Evolutionary conservation across 1,140 invertebrate species (phyloP).

Genomic region (Rhagoletis pomonella): DNA sequence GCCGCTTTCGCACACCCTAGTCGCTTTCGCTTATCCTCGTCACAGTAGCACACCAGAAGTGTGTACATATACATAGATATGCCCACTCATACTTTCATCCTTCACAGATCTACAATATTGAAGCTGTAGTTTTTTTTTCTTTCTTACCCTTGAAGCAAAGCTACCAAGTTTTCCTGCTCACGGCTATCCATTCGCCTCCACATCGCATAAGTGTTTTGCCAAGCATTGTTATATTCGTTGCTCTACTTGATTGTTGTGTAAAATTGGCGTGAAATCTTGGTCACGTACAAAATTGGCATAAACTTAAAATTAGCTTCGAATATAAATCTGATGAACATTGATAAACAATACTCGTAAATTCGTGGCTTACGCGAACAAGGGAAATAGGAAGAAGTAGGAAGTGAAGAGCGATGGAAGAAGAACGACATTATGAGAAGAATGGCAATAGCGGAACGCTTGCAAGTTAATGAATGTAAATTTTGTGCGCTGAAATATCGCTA

Average conservation of each 20-base stretch:
- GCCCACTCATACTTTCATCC: too few species aligned
- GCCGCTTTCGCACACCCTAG: neutral
- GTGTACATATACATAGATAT: too few species aligned
- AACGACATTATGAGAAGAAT: neutral
- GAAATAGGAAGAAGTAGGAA: too few species aligned
- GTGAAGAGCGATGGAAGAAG: too few species aligned
- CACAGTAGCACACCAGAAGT: too few species aligned
- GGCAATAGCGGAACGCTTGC: neutral
- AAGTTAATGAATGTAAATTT: neutral
- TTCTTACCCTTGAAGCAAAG: neutral
- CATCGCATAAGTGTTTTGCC: neutral
- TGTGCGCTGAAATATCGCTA: neutral
- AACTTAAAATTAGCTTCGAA: constrained; percentile 38
- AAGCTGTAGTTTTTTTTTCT: neutral
- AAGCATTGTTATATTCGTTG: neutral
- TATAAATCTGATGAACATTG: constrained; percentile 44
- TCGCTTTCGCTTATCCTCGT: neutral
- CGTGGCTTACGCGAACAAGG: neutral
- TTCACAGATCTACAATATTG: neutral
- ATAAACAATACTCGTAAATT: constrained; percentile 42
- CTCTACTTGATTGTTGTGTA: neutral
- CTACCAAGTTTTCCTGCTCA: neutral
- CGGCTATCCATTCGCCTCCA: neutral
- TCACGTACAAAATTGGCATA: constrained; percentile 43
- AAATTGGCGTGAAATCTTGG: constrained; percentile 37